Evolutionary conservation across 2,888 invertebrate species (phyloP), one percentile per base, ranked within the genome.

Genomic region (Ormyrus nitidulus): DNA sequence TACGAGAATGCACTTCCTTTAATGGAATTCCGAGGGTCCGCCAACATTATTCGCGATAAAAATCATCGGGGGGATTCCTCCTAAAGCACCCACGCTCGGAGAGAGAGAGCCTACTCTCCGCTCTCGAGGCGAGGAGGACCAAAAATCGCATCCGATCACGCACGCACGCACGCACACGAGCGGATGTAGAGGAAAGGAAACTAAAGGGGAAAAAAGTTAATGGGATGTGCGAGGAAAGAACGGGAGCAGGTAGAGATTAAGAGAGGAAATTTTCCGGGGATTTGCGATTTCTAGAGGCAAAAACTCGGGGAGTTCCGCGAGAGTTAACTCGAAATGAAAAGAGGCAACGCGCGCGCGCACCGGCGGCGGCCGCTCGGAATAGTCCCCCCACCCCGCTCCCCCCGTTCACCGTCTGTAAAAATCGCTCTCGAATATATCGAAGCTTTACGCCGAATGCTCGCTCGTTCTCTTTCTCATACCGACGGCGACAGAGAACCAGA

Each of bases 401-500:
- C 34, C 3, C 34, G 34, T 2, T 2, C 34, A 0, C 34, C 34
- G 34, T 44, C 54, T 73, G 66, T 79, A 79, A 79, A 81, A 81
- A 81, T 82, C 77, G 73, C 62, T 78, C 81, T 79, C 79, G 74
- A 81, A 75, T 76, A 76, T 68, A 79, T 75, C 74, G 72, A 79
- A 72, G 71, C 75, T 75, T 72, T 75, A 68, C 62, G 19, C 69
- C 34, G 49, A 73, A 54, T 8, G 44, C 49, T 53, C 70, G 48
- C 49, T 62, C 46, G 62, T 58, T 59, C 46, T 13, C 46, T 69
- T 13, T 54, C 44, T 56, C 56, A 13, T 49, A 49, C 44, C 13
- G 62, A 19, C 34, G 59, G 13, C 48, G 44, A 61, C 61, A 34
- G 61, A 58, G 13, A 46, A 8, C 0, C 51, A 46, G 54, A 54